Evolutionary conservation across 2,888 invertebrate species (phyloP).

Genomic region (Augiades crinisus): DNA sequence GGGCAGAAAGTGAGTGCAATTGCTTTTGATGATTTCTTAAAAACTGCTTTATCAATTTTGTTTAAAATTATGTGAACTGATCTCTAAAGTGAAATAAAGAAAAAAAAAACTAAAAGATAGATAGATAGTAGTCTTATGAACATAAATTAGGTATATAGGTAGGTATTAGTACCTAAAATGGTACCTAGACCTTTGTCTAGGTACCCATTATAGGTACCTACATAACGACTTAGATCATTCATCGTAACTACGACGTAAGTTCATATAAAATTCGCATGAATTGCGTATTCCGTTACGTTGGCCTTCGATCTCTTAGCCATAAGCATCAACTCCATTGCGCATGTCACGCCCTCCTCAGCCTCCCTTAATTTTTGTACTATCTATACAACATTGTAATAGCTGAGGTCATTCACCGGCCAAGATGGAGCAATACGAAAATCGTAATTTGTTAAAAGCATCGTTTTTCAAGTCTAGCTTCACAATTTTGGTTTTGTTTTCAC

Average conservation of each 20-base stretch:
- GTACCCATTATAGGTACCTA: neutral
- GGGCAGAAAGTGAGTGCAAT: too few relatives aligned
- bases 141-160: too few relatives aligned
- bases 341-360: conserved; percentile 51
- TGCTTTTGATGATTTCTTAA: too few relatives aligned
- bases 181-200: too few relatives aligned
- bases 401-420: conserved; percentile 43
- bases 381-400: conserved; percentile 19
- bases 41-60: too few relatives aligned
- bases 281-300: neutral
- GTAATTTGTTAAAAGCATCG: conserved; percentile 4
- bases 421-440: conserved; percentile 27
- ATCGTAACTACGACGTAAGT: too few relatives aligned
- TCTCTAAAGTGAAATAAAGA: too few relatives aligned
- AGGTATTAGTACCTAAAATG: too few relatives aligned
- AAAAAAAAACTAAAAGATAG: too few relatives aligned
- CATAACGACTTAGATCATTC: too few relatives aligned
- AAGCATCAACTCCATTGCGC: conserved; percentile 52
- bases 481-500: neutral
- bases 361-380: conserved; percentile 30
- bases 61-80: too few relatives aligned
- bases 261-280: neutral
- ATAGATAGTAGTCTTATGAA: too few relatives aligned
- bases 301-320: conserved; percentile 22
- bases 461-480: neutral